These are phyloP conservation scores for Columba janthina DNA, from an alignment of 2,113 vertebrate species.

Conservation along the genomic window DNA sequence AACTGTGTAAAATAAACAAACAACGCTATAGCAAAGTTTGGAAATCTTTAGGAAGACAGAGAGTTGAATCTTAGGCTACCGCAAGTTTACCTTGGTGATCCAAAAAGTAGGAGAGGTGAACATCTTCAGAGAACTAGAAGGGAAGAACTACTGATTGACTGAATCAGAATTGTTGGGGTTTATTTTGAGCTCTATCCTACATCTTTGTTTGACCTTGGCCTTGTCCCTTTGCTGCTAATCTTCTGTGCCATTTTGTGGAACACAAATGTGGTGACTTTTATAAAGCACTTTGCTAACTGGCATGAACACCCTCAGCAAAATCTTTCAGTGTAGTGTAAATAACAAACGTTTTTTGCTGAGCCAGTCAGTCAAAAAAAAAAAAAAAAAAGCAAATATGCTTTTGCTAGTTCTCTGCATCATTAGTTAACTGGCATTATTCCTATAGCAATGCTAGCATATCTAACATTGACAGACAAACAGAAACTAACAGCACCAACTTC, in stretches of 20 bases:
- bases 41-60: background rate
- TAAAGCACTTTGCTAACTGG: conserved; percentile 13
- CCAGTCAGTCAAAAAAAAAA: background rate
- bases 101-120: background rate
- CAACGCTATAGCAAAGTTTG: background rate
- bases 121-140: background rate
- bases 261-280: background rate
- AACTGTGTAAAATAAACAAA: background rate
- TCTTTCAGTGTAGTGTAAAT: background rate
- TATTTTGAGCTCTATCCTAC: background rate
- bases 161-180: background rate
- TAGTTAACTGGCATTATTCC: conserved; percentile 22
- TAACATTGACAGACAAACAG: background rate
- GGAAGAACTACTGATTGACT: background rate
- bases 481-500: background rate
- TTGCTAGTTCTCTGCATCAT: background rate
- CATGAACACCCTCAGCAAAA: conserved; percentile 27
- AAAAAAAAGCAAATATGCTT: background rate
- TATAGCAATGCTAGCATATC: background rate
- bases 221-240: background rate
- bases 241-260: background rate
- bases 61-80: background rate
- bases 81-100: background rate
- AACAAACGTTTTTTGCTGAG: background rate
- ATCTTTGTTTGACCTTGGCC: background rate